Evolutionary conservation across 2,113 vertebrate species (phyloP).

Genomic region (Odobenus rosmarus): DNA sequence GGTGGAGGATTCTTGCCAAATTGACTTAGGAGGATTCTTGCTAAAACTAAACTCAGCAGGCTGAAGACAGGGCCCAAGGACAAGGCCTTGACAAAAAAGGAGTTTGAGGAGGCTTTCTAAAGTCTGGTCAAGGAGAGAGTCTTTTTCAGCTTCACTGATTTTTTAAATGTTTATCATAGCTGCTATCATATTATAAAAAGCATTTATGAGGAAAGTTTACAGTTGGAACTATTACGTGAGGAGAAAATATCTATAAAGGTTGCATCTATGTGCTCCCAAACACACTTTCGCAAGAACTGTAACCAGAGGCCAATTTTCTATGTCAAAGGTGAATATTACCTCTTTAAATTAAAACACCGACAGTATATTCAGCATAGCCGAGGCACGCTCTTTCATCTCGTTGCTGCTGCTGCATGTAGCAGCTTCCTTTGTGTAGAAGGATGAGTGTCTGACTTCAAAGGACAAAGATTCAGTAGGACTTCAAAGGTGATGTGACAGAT

Average conservation of each 20-base stretch:
- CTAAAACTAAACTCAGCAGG: neutral
- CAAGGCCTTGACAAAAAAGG: neutral
- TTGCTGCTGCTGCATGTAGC: slow-evolving; percentile 59
- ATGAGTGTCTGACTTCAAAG: slow-evolving; percentile 79
- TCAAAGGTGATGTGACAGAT: slow-evolving; percentile 80
- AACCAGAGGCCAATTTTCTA: slow-evolving; percentile 64
- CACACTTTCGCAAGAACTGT: slow-evolving; percentile 26
- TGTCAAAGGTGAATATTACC: slow-evolving; percentile 72
- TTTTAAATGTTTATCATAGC: neutral
- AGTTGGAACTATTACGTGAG: neutral
- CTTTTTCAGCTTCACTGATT: neutral
- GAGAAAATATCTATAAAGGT: neutral
- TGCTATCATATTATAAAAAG: neutral
- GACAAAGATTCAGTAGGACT: slow-evolving; percentile 67
- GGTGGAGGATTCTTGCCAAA: neutral
- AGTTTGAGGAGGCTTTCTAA: neutral
- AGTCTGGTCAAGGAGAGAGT: neutral
- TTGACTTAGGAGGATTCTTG: neutral
- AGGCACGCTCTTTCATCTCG: slow-evolving; percentile 72
- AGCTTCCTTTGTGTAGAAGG: slow-evolving; percentile 69
- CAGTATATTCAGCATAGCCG: slow-evolving; percentile 48
- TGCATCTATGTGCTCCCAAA: neutral
- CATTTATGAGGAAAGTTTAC: neutral
- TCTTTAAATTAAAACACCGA: slow-evolving; percentile 71
- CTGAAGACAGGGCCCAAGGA: neutral